Evolutionary conservation across 1,140 invertebrate genomes (phyloP).

Genomic region (Chionoecetes opilio): DNA sequence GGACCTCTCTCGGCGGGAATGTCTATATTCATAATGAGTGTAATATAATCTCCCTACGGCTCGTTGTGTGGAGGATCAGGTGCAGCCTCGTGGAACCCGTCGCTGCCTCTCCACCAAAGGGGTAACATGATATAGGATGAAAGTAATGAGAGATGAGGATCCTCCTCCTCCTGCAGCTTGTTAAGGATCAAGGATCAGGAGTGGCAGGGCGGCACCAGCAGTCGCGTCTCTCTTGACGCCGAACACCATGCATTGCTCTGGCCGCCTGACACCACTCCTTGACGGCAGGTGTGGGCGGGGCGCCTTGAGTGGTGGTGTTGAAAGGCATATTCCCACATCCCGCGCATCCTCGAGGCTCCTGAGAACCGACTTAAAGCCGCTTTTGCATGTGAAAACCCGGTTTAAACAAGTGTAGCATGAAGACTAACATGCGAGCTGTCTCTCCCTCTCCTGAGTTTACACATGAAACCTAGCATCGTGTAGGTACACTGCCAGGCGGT

Average conservation of each 20-base stretch:
- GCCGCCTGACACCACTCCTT: neutral
- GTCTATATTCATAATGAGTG: neutral
- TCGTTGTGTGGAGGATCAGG: neutral
- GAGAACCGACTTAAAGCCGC: neutral
- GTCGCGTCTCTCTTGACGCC: neutral
- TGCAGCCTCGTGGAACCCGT: neutral
- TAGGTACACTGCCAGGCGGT: neutral
- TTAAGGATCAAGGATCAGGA: neutral
- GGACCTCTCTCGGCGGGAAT: neutral
- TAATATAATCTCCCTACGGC: neutral
- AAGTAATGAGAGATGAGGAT: neutral
- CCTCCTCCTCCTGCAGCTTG: neutral
- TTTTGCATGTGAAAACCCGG: neutral
- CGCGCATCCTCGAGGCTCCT: neutral
- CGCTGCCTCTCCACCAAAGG: neutral
- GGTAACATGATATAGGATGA: neutral
- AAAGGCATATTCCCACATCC: neutral
- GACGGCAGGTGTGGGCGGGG: neutral
- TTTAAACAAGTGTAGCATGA: neutral
- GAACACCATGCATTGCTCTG: neutral
- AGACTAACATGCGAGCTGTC: neutral
- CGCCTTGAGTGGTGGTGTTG: neutral
- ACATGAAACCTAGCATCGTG: neutral
- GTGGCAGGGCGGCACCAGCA: neutral
- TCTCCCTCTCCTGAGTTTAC: neutral